A percentile compares a stretch with the other conserved stretches of the same genome.
Evolutionary conservation across 2,888 invertebrate species (phyloP).

Genomic region (Tryphoninae sp.): DNA sequence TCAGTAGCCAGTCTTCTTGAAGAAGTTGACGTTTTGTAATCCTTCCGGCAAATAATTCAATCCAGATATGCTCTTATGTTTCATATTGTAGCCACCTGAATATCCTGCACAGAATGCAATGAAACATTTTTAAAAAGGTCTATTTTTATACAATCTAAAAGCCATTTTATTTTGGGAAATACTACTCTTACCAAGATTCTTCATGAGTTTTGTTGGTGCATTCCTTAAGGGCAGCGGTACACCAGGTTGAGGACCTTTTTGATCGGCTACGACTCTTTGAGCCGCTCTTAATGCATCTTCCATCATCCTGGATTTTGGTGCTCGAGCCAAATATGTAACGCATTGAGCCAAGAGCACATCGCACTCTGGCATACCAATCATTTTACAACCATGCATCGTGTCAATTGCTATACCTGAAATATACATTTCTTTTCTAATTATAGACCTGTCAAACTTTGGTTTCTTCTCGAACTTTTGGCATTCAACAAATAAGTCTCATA

Average conservation of each 20-base stretch:
- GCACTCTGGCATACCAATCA: conserved; percentile 92
- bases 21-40: conserved; percentile 85
- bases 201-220: conserved; percentile 91
- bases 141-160: background rate
- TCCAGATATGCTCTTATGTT: conserved; percentile 83
- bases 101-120: conserved; percentile 82
- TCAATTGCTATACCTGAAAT: conserved; percentile 87
- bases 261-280: conserved; percentile 84
- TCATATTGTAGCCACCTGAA: conserved; percentile 84
- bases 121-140: background rate
- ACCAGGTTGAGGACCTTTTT: conserved; percentile 87
- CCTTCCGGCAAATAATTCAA: conserved; percentile 87
- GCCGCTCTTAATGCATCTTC: conserved; percentile 85
- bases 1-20: conserved; percentile 70
- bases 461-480: background rate
- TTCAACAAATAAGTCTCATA: conserved; percentile 59
- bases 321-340: conserved; percentile 89
- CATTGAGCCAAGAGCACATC: conserved; percentile 90
- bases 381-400: conserved; percentile 90
- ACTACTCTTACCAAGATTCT: conserved; percentile 84
- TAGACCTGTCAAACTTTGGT: background rate
- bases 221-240: conserved; percentile 90
- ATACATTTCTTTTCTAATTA: background rate
- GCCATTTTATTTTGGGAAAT: background rate
- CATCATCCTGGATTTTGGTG: conserved; percentile 86